Evolutionary conservation across 2,797 vertebrate species (phyloP), one percentile per base, ranked within the genome.

Genomic region (Propithecus deckenii): DNA sequence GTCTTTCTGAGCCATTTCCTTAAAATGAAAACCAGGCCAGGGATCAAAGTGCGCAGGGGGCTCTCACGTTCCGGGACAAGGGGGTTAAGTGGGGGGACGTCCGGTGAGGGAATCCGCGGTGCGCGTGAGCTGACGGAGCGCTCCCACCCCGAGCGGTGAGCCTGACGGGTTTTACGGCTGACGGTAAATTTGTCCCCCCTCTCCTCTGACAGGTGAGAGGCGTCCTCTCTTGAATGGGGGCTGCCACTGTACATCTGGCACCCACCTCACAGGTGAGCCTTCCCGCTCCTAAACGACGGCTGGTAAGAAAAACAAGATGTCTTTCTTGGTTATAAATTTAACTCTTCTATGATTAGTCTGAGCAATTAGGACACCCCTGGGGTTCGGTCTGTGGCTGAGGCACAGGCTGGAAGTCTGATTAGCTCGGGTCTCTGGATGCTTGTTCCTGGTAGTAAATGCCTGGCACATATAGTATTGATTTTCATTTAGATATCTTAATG

Each of bases 401-500:
- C 97, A 96, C 98, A 98, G 98, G 98, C 98, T 98, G 98, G 98
- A 98, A 98, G 98, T 98, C 98, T 99, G 99, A 99, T 99, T 99
- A 99, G 99, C 98, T 97, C 94, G 96, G 96, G 98, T 99, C 99
- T 99, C 99, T 94, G 97, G 99, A 98, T 99, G 99, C 98, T 99
- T 98, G 99, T 98, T 98, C 98, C 99, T 98, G 98, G 98, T 98
- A 98, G 99, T 99, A 99, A 99, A 99, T 98, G 99, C 99, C 89
- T 99, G 99, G 99, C 99, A 99, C 99, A 99, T 98, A 99, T 98
- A 99, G 99, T 99, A 99, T 99, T 99, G 99, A 99, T 99, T 99
- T 99, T 99, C 99, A 99, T 99, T 99, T 99, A 99, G 99, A 99
- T 99, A 99, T 99, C 99, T 99, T 99, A 99, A 99, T 99, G 99